A percentile compares a stretch with the other conserved stretches of the same genome.
These are phyloP conservation scores for Hyles lineata DNA, from an alignment of 2,888 invertebrate species.

Conservation along the genomic window DNA sequence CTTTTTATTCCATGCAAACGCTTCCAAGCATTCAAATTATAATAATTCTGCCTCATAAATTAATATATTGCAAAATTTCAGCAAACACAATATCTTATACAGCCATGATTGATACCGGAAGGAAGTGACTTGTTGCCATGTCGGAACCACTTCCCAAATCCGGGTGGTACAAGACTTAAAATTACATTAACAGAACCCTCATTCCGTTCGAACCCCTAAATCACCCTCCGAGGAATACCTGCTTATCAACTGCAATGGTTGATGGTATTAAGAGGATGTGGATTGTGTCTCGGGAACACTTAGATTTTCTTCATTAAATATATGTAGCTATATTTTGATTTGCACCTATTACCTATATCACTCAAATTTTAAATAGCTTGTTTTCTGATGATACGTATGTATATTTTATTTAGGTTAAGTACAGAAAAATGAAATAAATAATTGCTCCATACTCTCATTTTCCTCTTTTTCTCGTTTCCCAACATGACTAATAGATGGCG, in stretches of 20 bases:
- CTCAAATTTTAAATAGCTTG: too few species aligned
- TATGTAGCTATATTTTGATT: neutral
- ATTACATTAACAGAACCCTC: conserved; percentile 66
- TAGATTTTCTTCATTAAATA: neutral
- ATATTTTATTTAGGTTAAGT: too few species aligned
- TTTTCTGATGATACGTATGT: too few species aligned
- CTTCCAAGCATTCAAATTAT: too few species aligned
- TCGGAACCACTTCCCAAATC: conserved; percentile 53
- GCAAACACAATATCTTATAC: neutral
- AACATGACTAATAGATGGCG: neutral
- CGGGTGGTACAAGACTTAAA: conserved; percentile 55
- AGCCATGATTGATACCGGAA: neutral
- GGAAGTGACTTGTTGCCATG: conserved; percentile 14
- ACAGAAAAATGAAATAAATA: neutral
- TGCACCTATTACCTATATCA: too few species aligned
- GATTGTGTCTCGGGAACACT: neutral
- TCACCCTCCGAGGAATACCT: conserved; percentile 47
- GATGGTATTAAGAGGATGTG: neutral
- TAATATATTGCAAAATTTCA: neutral
- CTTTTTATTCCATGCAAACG: too few species aligned
- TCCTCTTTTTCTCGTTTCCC: neutral
- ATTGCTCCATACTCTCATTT: too few species aligned
- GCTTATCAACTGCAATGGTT: conserved; percentile 39
- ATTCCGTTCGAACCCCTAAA: conserved; percentile 60
- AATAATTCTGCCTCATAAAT: neutral